Base-by-base conservation (phyloP, 2,113 vertebrate genomes). In the Hassar affinis region DNA sequence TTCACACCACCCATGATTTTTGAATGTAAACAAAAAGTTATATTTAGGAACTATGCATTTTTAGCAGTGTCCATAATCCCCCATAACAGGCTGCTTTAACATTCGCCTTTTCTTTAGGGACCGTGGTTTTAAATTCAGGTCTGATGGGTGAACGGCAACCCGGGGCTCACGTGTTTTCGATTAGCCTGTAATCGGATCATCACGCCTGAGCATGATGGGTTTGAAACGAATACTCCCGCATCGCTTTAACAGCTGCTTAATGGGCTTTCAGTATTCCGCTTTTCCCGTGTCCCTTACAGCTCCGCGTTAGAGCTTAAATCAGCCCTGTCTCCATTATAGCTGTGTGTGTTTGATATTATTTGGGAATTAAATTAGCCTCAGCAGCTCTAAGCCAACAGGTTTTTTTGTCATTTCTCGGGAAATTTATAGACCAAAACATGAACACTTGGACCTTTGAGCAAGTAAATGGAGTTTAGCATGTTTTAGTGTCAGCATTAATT, bases 91-190 rank as follows among this genome's bases (percentile, higher is more conserved):
- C 11, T 35, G 33, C 84, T 72, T 79, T 54, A 25, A 54, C 20
- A 51, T 51, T 75, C 15, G 3, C n/a, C 6, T 0, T 10, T 54
- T 52, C 64, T 72, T 57, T 82, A 57, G 0, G 64, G 81, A 85
- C 74, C 74, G 72, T 78, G 82, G 47, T 83, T 88, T 92, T 88
- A 85, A 77, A 78, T 85, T 51, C 14, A 52, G 49, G 77, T 82
- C 78, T 85, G 64, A 89, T 86, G 84, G 85, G 86, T 82, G 85
- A 91, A 85, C 82, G 64, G 77, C 84, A 80, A 69, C 17, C 22
- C 64, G 42, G 76, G 79, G 35, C 86, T 90, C 91, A 91, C 87
- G 87, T 91, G 93, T 87, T 90, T 92, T 89, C 62, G 86, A 93
- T 93, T 92, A 88, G 78, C 85, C 84, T 90, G 89, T 91, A 89